These are phyloP conservation scores for Tragelaphus scriptus DNA, from an alignment of 2,113 vertebrate genomes.

Conservation along the genomic window DNA sequence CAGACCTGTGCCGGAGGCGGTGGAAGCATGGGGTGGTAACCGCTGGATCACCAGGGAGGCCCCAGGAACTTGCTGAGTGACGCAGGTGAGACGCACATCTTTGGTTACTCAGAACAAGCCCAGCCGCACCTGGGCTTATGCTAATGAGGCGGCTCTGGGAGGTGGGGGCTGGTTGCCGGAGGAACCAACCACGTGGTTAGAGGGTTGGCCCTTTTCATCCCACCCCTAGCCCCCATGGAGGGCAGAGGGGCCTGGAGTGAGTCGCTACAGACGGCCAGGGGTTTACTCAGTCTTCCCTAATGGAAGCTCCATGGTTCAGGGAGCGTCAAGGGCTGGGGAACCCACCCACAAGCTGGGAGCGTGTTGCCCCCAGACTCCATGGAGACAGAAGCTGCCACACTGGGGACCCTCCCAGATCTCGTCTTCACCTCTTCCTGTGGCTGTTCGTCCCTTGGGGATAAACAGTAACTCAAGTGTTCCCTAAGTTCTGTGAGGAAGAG, in stretches of 20 bases:
- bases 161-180: fast-evolving
- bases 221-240: not conserved
- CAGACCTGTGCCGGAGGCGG: fast-evolving
- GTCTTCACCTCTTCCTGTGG: not conserved
- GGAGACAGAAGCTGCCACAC: not conserved
- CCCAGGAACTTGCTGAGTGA: not conserved
- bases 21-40: not conserved
- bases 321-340: not conserved
- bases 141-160: not conserved
- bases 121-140: not conserved
- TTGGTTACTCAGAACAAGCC: not conserved
- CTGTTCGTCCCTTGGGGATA: fast-evolving
- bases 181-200: not conserved
- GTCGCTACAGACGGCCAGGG: fast-evolving
- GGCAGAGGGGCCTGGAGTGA: not conserved
- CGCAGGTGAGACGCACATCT: fast-evolving
- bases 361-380: not conserved
- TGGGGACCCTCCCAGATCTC: not conserved
- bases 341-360: not conserved
- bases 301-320: not conserved
- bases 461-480: not conserved
- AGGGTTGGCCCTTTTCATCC: not conserved
- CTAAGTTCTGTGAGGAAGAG: fast-evolving
- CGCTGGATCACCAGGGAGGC: fast-evolving
- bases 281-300: not conserved